These are phyloP conservation scores for Ptiloglossa arizonensis DNA, from an alignment of 1,140 invertebrate genomes.

Conservation along the genomic window DNA sequence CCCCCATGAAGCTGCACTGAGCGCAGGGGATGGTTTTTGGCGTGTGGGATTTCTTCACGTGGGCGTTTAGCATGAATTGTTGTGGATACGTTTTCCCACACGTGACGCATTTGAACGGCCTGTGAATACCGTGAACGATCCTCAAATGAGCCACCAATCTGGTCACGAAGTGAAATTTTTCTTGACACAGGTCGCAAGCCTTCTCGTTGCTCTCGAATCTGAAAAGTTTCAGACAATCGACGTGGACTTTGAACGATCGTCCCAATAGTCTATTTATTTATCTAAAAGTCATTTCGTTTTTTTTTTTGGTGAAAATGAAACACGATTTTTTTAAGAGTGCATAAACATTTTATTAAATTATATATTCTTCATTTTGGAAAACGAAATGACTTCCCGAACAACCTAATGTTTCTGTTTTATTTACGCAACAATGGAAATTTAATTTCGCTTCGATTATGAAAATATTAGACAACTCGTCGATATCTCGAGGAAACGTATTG, in stretches of 20 bases:
- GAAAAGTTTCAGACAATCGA: constrained; percentile 17
- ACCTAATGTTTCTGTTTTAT: too few species aligned
- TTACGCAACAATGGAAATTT: too few species aligned
- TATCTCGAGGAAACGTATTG: too few species aligned
- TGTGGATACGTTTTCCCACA: constrained; percentile 81
- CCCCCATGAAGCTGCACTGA: constrained; percentile 61
- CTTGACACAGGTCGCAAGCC: constrained; percentile 73
- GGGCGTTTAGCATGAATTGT: constrained; percentile 83
- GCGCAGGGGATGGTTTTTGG: constrained; percentile 63
- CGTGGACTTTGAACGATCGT: neutral
- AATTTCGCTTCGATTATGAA: too few species aligned
- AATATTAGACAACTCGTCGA: too few species aligned
- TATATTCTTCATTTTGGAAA: too few species aligned
- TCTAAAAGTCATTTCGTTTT: too few species aligned
- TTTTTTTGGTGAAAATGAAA: too few species aligned
- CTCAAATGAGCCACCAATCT: constrained; percentile 80
- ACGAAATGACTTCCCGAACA: too few species aligned
- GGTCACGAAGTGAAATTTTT: constrained; percentile 76
- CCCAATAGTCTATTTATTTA: too few species aligned
- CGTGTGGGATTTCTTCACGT: constrained; percentile 85
- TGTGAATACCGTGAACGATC: constrained; percentile 78
- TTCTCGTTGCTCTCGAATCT: constrained; percentile 57
- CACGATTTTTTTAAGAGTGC: too few species aligned
- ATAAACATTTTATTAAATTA: too few species aligned
- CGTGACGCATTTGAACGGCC: constrained; percentile 77